Evolutionary conservation across 2,113 vertebrate species (phyloP), one percentile per base, ranked within the genome.

Genomic region (Apteryx mantelli): DNA sequence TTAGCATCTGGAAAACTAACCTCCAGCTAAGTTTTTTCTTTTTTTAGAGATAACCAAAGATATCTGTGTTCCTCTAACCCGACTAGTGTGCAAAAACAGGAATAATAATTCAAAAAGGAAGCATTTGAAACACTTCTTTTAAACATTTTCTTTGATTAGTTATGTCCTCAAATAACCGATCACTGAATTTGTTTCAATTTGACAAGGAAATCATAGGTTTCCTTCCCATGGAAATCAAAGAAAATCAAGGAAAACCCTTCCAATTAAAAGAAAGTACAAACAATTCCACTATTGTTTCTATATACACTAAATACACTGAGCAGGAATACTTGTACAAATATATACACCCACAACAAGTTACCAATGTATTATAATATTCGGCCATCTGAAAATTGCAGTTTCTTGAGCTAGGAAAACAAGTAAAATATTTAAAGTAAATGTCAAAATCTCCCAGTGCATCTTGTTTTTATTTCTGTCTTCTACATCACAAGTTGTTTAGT

Each of bases 301-400:
- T 9, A 14, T 56, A 36, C 28, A 44, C 5, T 32, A 82, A 11
- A 40, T 44, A 65, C 1, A 60, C 4, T 40, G 17, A 85, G 55
- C 5, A 82, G 65, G 26, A 65, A 50, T 55, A 38, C 6, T 32
- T 77, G 28, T 74, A 55, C 73, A 53, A 12, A 40, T 14, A 78
- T 30, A 71, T 13, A 78, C 6, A n/a, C 7, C 11, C 16, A 60
- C 9, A 81, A 58, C 0, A 0, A 6, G 42, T 32, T 80, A 64
- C 26, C 58, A 55, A 68, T 28, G 12, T 38, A 77, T 8, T 22
- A 32, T 19, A 36, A 2, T 17, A 86, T 73, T 50, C n/a, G 4
- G 76, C 56, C 34, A 85, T 76, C 52, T 77, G 36, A 83, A 89
- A 95, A 84, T 12, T 55, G 7, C 10, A 48, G 7, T 17, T 84